phyloP scores from a whole-genome alignment of 2,113 vertebrate genomes.

The Chiloscyllium plagiosum region DNA sequence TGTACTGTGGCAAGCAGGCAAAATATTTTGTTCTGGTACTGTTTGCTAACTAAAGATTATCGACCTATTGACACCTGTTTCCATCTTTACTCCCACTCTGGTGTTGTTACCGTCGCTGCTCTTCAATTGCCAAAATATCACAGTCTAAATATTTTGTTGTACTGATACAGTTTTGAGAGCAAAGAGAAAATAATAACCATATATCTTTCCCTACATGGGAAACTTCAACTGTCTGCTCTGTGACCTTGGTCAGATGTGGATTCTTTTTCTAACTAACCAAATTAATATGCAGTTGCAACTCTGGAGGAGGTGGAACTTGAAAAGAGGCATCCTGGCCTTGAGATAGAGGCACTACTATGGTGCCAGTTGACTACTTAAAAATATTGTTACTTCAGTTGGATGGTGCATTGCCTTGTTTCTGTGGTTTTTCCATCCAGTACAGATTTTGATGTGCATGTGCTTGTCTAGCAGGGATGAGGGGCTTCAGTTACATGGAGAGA shows the following conservation, averaged over 20 bases:
- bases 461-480: background rate
- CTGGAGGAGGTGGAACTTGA: no score
- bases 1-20: background rate
- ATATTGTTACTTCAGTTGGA: background rate
- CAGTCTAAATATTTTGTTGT: conserved; percentile 7
- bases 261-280: no score
- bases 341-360: no score
- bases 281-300: no score
- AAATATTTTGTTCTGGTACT: background rate
- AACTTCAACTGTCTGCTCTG: background rate
- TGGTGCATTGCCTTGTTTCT: background rate
- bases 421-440: background rate
- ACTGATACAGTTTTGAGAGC: background rate
- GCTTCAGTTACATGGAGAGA: background rate
- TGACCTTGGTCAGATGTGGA: background rate
- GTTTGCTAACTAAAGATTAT: background rate
- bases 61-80: background rate
- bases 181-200: background rate
- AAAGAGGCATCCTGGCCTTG: no score
- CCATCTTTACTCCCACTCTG: background rate
- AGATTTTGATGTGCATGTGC: background rate
- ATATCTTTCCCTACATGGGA: background rate
- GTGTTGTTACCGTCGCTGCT: background rate
- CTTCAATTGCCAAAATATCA: background rate
- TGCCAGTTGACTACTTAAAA: no score